phyloP scores from a whole-genome alignment of 2,888 invertebrate genomes.

The Dicyrtoma fusca region DNA sequence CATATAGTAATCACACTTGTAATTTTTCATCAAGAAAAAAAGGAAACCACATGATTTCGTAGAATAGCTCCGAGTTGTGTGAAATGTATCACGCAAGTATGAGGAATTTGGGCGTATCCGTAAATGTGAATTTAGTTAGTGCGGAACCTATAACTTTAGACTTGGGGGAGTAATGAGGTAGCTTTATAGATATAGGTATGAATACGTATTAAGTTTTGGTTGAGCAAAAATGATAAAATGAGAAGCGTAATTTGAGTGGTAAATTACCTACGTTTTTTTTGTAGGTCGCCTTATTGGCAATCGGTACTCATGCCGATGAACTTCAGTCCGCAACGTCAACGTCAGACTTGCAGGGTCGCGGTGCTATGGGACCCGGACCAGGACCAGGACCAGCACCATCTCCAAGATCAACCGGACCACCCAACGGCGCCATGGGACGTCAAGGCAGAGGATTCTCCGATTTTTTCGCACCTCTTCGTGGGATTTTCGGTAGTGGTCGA shows the following conservation, averaged over 20 bases:
- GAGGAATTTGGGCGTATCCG: no score
- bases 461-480: conserved; percentile 37
- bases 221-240: no score
- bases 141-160: no score
- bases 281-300: conserved; percentile 33
- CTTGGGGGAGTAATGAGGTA: no score
- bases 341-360: background rate
- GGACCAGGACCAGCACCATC: background rate
- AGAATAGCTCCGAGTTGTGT: no score
- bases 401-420: conserved; percentile 3
- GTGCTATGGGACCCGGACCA: background rate
- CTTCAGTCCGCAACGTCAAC: background rate
- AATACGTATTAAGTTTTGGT: no score
- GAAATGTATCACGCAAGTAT: no score
- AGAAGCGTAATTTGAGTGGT: background rate
- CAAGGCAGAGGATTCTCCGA: conserved; percentile 37
- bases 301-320: conserved; percentile 28
- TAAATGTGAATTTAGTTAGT: no score
- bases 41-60: no score
- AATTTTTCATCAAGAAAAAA: no score
- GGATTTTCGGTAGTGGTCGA: conserved; percentile 25
- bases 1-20: no score
- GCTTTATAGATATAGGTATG: no score
- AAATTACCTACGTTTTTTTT: background rate
- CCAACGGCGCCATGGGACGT: background rate